phyloP scores from a whole-genome alignment of 2,113 vertebrate species.

The Mohoua ochrocephala region DNA sequence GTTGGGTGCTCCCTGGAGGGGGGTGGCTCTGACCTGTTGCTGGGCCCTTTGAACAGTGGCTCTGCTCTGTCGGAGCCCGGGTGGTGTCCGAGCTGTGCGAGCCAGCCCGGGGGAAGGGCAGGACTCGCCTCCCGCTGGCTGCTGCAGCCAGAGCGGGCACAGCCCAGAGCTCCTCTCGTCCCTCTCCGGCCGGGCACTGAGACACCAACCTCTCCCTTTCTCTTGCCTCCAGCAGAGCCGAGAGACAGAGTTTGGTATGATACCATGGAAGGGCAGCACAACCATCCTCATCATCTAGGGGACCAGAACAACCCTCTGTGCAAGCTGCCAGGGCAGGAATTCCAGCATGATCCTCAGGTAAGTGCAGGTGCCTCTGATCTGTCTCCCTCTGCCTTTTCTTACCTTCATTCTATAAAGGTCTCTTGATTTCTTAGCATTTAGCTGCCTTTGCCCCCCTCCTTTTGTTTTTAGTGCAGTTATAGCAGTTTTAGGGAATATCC shows the following conservation, averaged over 20 bases:
- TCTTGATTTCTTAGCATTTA: neutral
- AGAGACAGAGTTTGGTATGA: conserved; percentile 69
- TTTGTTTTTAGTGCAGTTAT: neutral
- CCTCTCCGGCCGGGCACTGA: rapidly evolving
- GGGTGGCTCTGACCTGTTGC: neutral
- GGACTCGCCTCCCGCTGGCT: neutral
- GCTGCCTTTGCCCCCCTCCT: neutral
- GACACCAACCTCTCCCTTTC: neutral
- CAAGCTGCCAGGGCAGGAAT: conserved; percentile 72
- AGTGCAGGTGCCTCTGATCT: neutral
- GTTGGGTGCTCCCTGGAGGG: rapidly evolving
- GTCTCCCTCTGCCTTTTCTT: neutral
- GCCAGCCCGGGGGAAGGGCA: too few species aligned
- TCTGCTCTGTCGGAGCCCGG: neutral
- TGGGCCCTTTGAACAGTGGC: neutral
- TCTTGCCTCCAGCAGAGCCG: conserved; percentile 39
- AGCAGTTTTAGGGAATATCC: neutral
- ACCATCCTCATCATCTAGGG: conserved; percentile 76
- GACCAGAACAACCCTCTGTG: conserved; percentile 78
- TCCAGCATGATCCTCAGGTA: conserved; percentile 79
- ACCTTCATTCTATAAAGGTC: neutral
- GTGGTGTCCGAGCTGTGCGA: neutral
- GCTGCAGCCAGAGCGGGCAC: neutral
- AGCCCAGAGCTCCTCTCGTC: neutral
- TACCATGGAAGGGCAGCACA: conserved; percentile 85